Percentiles rank a stretch among this genome's conserved stretches.
phyloP scores from a whole-genome alignment of 1,140 invertebrate genomes.

The Drosophila cardini region DNA sequence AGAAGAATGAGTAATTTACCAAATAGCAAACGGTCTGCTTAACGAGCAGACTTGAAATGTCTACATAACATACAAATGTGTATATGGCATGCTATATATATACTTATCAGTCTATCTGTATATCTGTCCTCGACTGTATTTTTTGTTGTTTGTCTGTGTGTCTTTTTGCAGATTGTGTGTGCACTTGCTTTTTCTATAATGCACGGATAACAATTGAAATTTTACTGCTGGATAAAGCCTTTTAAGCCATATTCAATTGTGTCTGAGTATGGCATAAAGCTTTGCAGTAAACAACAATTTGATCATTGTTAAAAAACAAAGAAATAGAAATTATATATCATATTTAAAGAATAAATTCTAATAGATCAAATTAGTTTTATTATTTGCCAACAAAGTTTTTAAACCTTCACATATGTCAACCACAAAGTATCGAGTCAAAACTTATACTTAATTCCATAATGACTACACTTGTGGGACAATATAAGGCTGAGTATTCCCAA shows the following conservation, averaged over 20 bases:
- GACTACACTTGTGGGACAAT: not conserved
- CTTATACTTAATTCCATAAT: not conserved
- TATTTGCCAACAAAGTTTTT: no score
- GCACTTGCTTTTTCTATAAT: constrained; percentile 6
- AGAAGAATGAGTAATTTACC: constrained; percentile 59
- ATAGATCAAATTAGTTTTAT: no score
- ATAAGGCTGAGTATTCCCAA: not conserved
- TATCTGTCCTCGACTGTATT: not conserved
- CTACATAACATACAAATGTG: not conserved
- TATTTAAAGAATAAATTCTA: not conserved
- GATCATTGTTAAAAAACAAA: not conserved
- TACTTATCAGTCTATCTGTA: constrained; percentile 13
- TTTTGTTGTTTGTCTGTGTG: constrained; percentile 10
- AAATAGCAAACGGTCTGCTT: constrained; percentile 58
- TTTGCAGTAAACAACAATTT: not conserved
- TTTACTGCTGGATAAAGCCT: constrained; percentile 25
- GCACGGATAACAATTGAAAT: constrained; percentile 35
- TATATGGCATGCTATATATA: constrained; percentile 4
- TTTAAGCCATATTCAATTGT: constrained; percentile 6
- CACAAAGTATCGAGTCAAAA: no score
- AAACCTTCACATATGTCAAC: no score
- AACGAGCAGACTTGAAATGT: constrained; percentile 53
- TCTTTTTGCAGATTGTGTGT: constrained; percentile 3
- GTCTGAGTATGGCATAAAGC: not conserved
- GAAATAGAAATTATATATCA: not conserved